phyloP scores from a whole-genome alignment of 2,113 vertebrate genomes.

The Atractosteus spatula region DNA sequence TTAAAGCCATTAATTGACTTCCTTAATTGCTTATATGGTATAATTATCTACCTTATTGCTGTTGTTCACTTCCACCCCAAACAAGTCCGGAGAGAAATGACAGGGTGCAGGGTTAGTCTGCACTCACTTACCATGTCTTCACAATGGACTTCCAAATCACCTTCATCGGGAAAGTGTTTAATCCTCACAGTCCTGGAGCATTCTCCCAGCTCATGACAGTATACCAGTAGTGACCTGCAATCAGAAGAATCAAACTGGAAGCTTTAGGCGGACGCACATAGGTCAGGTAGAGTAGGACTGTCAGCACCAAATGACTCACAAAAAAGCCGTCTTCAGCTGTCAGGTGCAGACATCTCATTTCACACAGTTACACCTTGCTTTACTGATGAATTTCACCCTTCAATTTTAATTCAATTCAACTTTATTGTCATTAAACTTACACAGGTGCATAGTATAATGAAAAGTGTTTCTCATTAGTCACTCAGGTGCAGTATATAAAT shows the following conservation, averaged over 20 bases:
- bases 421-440: too few relatives aligned
- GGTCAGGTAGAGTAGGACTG: background rate
- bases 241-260: background rate
- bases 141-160: background rate
- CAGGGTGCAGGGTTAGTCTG: too few relatives aligned
- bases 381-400: too few relatives aligned
- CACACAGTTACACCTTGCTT: background rate
- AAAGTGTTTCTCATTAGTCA: too few relatives aligned
- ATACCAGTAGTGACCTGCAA: background rate
- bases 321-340: background rate
- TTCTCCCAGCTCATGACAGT: background rate
- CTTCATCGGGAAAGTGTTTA: background rate
- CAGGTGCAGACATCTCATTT: background rate
- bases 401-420: too few relatives aligned
- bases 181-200: background rate
- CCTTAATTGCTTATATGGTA: too few relatives aligned
- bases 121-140: background rate
- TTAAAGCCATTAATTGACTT: too few relatives aligned
- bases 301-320: slow-evolving; percentile 10
- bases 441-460: too few relatives aligned
- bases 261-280: background rate
- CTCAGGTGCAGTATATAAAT: too few relatives aligned
- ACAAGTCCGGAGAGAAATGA: too few relatives aligned
- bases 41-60: too few relatives aligned
- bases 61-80: too few relatives aligned